A percentile compares a stretch with the other conserved stretches of the same genome.
phyloP scores from a whole-genome alignment of 1,140 invertebrate species.

The Platorchestia sp. region DNA sequence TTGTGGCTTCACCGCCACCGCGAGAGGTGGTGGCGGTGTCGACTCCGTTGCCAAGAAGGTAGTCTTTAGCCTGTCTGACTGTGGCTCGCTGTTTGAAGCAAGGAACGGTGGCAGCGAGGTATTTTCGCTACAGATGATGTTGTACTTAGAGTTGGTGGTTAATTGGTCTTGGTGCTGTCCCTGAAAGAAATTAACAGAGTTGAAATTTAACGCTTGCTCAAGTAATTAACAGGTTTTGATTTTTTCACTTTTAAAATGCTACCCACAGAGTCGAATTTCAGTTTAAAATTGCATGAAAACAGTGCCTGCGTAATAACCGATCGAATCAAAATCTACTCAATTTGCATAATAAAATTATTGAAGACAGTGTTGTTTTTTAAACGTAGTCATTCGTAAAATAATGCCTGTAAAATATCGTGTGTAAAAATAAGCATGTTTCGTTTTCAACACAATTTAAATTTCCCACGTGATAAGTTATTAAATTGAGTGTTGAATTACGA shows the following conservation, averaged over 20 bases:
- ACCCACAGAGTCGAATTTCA: not conserved
- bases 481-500: not conserved
- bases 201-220: not conserved
- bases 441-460: not conserved
- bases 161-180: not conserved
- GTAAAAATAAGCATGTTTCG: not conserved
- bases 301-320: not conserved
- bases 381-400: not conserved
- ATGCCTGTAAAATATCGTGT: not conserved
- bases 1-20: conserved; percentile 60
- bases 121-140: conserved; percentile 15
- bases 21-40: conserved; percentile 14
- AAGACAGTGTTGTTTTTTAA: not conserved
- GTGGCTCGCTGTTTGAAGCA: conserved; percentile 36
- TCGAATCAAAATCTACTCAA: not conserved
- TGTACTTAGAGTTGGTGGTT: not conserved
- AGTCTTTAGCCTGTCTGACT: conserved; percentile 61
- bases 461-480: not conserved
- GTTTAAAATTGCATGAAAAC: not conserved
- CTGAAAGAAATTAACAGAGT: not conserved
- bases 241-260: not conserved
- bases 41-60: conserved; percentile 63
- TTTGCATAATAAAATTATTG: not conserved
- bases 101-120: conserved; percentile 38
- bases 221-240: not conserved